Percentiles rank a stretch among this genome's conserved stretches.
phyloP scores from a whole-genome alignment of 2,113 vertebrate genomes.

The Kryptolebias marmoratus region DNA sequence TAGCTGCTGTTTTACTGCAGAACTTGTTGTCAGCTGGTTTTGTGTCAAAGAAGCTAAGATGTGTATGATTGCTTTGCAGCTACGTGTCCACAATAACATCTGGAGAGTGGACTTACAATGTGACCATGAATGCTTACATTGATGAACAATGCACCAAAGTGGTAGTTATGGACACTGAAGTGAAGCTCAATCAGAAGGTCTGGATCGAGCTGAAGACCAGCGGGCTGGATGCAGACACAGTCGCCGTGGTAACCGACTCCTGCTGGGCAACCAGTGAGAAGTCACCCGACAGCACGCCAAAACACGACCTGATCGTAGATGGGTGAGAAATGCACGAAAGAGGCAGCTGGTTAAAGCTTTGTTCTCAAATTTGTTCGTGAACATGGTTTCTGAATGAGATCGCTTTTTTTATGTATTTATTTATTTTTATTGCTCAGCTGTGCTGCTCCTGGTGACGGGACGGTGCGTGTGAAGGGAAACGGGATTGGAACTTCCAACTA shows the following conservation, averaged over 20 bases:
- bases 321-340: constrained; percentile 25
- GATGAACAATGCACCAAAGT: not conserved
- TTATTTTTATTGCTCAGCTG: constrained; percentile 16
- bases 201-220: constrained; percentile 42
- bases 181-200: constrained; percentile 36
- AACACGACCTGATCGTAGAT: constrained; percentile 22
- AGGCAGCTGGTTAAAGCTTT: no score
- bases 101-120: constrained; percentile 28
- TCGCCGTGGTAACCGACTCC: constrained; percentile 23
- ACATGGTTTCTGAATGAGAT: no score
- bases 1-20: fast-evolving
- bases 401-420: no score
- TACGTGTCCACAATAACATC: constrained; percentile 14
- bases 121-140: constrained; percentile 33
- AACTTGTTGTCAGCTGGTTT: not conserved
- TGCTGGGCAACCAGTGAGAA: constrained; percentile 31
- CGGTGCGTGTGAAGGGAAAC: constrained; percentile 25
- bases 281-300: not conserved
- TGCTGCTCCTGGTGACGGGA: constrained; percentile 2
- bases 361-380: no score
- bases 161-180: not conserved
- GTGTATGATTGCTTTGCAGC: constrained; percentile 13
- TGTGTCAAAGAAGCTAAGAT: not conserved
- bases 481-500: constrained; percentile 20
- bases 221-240: constrained; percentile 12